A percentile compares a stretch with the other conserved stretches of the same genome.
Conservation (phyloP, 2,113 vertebrate species). For the Brevimyrus niger region DNA sequence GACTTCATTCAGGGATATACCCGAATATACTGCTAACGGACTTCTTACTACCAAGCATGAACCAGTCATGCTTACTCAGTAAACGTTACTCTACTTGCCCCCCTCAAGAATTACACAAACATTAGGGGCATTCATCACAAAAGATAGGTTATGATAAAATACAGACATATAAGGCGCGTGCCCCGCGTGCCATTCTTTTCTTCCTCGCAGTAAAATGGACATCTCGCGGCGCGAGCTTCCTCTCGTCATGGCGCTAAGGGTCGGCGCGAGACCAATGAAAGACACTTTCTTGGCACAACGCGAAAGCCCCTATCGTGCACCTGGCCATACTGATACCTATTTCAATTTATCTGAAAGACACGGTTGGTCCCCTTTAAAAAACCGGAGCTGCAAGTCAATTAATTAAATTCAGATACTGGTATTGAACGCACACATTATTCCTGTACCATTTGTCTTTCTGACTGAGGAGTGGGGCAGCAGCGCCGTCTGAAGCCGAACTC, state of each 20-base stretch:
- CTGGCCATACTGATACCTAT: no score
- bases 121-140: background rate
- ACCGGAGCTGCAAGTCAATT: conserved; percentile 36
- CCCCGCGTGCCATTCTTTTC: background rate
- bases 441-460: conserved; percentile 49
- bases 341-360: background rate
- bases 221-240: background rate
- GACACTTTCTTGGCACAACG: background rate
- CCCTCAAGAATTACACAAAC: background rate
- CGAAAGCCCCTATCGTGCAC: background rate
- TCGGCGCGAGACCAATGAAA: background rate
- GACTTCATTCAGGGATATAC: background rate
- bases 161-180: background rate
- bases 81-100: background rate
- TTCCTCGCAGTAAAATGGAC: background rate
- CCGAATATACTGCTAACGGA: background rate
- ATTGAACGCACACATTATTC: conserved; percentile 48
- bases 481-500: conserved; percentile 42
- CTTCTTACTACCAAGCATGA: background rate
- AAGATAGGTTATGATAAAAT: background rate
- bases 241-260: background rate
- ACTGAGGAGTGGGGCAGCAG: conserved; percentile 43
- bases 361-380: conserved; percentile 42
- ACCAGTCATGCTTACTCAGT: background rate
- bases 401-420: conserved; percentile 48